Percentiles rank a stretch among this genome's conserved stretches.
Conservation (phyloP, 2,888 invertebrate genomes). For the Watsonalla binaria region DNA sequence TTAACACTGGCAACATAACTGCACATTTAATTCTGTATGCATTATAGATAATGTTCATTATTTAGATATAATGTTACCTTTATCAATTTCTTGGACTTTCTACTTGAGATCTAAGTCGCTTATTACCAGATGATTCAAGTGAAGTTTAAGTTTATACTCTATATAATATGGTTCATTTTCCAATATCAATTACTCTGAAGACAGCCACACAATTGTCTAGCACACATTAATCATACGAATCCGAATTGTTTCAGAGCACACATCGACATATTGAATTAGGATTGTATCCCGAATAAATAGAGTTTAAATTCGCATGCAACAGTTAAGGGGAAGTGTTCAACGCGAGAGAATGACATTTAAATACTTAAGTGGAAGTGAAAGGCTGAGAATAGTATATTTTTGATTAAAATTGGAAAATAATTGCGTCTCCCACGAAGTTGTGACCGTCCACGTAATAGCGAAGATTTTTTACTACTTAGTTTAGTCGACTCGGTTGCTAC, state of each 20-base stretch:
- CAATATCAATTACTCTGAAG: constrained; percentile 11
- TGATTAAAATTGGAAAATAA: constrained; percentile 79
- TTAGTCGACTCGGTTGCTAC: constrained; percentile 49
- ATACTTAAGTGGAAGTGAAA: constrained; percentile 77
- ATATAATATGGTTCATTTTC: constrained; percentile 23
- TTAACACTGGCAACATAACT: neutral
- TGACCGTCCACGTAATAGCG: constrained; percentile 53
- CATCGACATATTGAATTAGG: constrained; percentile 18
- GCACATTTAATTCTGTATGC: neutral
- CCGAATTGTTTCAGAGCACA: constrained; percentile 65
- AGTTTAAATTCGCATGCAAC: constrained; percentile 24
- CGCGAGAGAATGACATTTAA: constrained; percentile 75
- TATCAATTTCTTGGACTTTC: constrained; percentile 63
- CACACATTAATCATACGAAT: constrained; percentile 73
- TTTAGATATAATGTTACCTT: constrained; percentile 58
- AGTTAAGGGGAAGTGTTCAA: constrained; percentile 48
- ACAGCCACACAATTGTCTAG: constrained; percentile 45
- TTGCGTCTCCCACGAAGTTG: constrained; percentile 73
- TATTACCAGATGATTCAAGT: constrained; percentile 4
- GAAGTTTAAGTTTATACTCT: constrained; percentile 13
- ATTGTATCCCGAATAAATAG: constrained; percentile 21
- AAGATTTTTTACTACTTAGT: constrained; percentile 47
- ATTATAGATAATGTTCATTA: constrained; percentile 26
- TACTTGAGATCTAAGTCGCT: constrained; percentile 37
- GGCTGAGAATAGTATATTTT: constrained; percentile 72